Conservation (phyloP, 2,113 vertebrate genomes). For the Rhombomys opimus region DNA sequence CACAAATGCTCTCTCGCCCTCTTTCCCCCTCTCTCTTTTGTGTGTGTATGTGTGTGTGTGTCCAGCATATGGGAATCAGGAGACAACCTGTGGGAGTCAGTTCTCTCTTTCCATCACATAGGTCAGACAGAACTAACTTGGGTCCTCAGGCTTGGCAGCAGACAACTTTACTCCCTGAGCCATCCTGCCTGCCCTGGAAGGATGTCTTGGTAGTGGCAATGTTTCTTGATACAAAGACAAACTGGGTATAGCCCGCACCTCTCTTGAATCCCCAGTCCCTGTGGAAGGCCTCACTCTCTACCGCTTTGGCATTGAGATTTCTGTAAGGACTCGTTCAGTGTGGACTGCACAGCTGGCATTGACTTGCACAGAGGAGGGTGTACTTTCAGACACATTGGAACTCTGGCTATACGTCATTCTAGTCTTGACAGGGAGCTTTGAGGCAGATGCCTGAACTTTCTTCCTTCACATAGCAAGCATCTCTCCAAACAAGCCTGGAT, state of each 20-base stretch:
- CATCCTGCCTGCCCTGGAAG: neutral
- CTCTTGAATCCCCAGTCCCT: neutral
- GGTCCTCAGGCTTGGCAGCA: neutral
- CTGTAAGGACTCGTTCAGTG: neutral
- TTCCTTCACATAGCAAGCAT: slow-evolving; percentile 71
- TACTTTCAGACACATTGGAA: neutral
- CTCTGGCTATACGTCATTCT: slow-evolving; percentile 12
- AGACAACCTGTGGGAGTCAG: neutral
- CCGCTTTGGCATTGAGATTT: neutral
- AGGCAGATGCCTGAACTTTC: slow-evolving; percentile 57
- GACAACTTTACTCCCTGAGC: neutral
- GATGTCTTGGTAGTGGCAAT: neutral
- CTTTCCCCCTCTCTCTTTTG: neutral
- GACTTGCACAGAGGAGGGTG: neutral
- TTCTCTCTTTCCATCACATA: neutral
- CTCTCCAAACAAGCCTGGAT: slow-evolving; percentile 72
- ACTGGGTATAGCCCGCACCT: neutral
- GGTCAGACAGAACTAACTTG: neutral
- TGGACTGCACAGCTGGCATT: neutral
- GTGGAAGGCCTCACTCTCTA: neutral
- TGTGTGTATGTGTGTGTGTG: neutral
- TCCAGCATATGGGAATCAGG: neutral
- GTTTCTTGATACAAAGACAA: slow-evolving; percentile 18
- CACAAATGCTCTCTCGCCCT: neutral
- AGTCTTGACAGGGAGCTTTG: neutral